These are phyloP conservation scores for Acrocephalus scirpaceus DNA, from an alignment of 2,797 vertebrate species.

Conservation along the genomic window DNA sequence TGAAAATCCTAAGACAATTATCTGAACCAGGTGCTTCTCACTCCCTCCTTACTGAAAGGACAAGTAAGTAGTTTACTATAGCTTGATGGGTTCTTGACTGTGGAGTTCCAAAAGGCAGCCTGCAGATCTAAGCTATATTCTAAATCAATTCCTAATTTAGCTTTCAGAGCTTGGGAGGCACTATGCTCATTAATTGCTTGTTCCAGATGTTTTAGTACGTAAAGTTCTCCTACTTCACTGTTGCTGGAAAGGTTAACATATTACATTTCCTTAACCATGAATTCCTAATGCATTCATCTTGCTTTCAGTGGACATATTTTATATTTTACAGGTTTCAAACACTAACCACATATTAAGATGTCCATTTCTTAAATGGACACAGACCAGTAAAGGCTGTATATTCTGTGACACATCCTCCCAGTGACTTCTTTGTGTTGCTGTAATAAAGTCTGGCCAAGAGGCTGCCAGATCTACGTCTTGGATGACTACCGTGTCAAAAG, in stretches of 20 bases:
- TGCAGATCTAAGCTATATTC: background rate
- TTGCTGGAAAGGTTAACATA: background rate
- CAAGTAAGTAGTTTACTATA: background rate
- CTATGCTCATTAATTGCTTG: background rate
- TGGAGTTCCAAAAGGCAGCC: background rate
- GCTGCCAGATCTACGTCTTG: background rate
- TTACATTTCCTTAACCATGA: background rate
- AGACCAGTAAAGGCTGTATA: background rate
- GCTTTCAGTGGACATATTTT: background rate
- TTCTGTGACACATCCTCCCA: background rate
- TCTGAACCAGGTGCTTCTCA: background rate
- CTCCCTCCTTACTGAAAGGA: background rate
- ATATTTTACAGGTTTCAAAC: background rate
- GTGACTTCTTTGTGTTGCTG: background rate
- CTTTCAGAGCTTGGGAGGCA: background rate
- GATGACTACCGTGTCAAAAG: conserved; percentile 9
- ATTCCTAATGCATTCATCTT: background rate
- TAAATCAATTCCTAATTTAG: background rate
- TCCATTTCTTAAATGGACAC: background rate
- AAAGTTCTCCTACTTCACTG: background rate
- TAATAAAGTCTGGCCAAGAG: background rate
- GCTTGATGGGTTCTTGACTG: background rate
- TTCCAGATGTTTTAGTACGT: background rate
- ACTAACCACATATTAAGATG: background rate
- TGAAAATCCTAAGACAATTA: background rate